Conservation (phyloP, 2,113 vertebrate species). For the Hymenochirus boettgeri region DNA sequence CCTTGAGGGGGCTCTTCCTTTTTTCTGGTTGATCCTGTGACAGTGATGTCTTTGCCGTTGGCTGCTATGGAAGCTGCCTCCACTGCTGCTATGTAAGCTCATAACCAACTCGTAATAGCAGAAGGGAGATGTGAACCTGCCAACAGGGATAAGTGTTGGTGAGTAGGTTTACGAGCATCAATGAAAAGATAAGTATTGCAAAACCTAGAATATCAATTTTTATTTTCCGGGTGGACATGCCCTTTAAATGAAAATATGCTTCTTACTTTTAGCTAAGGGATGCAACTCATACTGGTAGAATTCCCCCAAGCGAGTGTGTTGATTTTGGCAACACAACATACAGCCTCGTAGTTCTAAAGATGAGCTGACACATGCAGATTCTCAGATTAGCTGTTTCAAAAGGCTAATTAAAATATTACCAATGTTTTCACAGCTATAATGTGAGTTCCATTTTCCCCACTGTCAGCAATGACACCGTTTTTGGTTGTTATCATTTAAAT, state of each 20-base stretch:
- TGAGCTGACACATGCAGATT: slow-evolving; percentile 70
- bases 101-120: too few species aligned
- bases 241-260: slow-evolving; percentile 48
- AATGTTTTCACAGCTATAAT: slow-evolving; percentile 72
- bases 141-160: too few species aligned
- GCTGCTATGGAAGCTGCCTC: too few species aligned
- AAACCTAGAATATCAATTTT: too few species aligned
- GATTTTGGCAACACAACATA: slow-evolving; percentile 66
- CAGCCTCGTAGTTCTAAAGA: slow-evolving; percentile 63
- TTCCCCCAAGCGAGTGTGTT: slow-evolving; percentile 59
- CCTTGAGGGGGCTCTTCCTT: too few species aligned
- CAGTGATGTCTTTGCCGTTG: too few species aligned
- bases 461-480: slow-evolving; percentile 47
- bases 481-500: slow-evolving; percentile 36
- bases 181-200: too few species aligned
- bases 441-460: slow-evolving; percentile 63
- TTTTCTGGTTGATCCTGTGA: too few species aligned
- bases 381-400: slow-evolving; percentile 73
- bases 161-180: too few species aligned
- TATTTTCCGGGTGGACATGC: too few species aligned
- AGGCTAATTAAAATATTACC: slow-evolving; percentile 80
- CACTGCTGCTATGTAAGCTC: too few species aligned
- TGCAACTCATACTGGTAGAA: slow-evolving; percentile 60
- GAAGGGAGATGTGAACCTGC: too few species aligned
- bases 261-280: slow-evolving; percentile 42